phyloP scores from a whole-genome alignment of 2,113 vertebrate species.

The Canis aureus region DNA sequence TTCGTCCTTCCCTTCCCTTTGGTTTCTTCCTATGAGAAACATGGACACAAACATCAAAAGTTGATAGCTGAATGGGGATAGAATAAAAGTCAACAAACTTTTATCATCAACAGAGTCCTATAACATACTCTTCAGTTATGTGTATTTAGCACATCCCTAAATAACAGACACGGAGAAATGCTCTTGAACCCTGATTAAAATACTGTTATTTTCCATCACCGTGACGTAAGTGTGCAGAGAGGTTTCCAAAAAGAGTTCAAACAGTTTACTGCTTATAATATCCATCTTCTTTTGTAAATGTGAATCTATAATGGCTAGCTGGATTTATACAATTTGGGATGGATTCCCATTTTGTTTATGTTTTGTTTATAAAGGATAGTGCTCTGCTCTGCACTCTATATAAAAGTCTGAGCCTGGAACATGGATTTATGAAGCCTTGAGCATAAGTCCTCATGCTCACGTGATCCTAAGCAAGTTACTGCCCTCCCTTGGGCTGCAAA shows the following conservation, averaged over 20 bases:
- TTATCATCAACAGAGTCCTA: too few relatives aligned
- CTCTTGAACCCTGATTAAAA: background rate
- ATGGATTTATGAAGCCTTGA: background rate
- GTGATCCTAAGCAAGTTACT: background rate
- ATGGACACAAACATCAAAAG: too few relatives aligned
- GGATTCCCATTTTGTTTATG: background rate
- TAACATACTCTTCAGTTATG: background rate
- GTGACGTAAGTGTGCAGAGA: background rate
- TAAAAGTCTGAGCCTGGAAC: background rate
- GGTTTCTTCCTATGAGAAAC: background rate
- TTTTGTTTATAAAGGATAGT: background rate
- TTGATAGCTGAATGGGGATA: too few relatives aligned
- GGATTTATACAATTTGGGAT: background rate
- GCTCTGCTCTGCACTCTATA: background rate
- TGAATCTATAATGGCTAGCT: background rate
- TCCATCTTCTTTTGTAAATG: background rate
- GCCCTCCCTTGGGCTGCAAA: background rate
- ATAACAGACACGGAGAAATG: background rate
- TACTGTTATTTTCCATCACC: background rate
- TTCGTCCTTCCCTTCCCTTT: background rate
- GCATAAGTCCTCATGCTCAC: accelerated
- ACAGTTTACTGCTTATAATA: background rate
- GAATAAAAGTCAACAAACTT: background rate
- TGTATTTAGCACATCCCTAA: background rate
- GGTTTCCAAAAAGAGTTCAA: accelerated